Evolutionary conservation across 2,888 invertebrate genomes (phyloP), one percentile per base, ranked within the genome.

Genomic region (Clusia tigrina): DNA sequence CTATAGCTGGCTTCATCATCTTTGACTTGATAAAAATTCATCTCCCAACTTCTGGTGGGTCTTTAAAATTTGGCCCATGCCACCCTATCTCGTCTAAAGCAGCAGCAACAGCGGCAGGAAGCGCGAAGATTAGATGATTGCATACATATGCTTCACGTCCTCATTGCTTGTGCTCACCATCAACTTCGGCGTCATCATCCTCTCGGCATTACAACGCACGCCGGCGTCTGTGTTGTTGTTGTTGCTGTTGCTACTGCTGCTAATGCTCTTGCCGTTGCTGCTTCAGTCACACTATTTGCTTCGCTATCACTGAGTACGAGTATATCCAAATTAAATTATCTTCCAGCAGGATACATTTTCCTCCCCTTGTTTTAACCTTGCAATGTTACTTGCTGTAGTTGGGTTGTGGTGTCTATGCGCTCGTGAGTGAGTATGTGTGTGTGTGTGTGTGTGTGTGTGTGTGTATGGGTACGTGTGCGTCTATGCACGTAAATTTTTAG

Each of bases 71-170:
- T n/a, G n/a, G n/a, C n/a, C n/a, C n/a, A n/a, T n/a, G n/a, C n/a
- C n/a, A 42, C 42, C 9, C n/a, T n/a, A 15, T n/a, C 42, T n/a
- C 9, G n/a, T 6, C 42, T 42, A 42, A 17, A 17, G 25, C 54
- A 18, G 56, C 18, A 32, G 15, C 22, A 46, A 66, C 65, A 62
- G 70, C 63, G 69, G 68, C 60, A 67, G 71, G 72, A 77, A 81
- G 81, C 82, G 82, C 81, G 80, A 81, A 81, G 81, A 82, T 82
- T 82, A 82, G 80, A 76, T 82, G 82, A 82, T 82, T 82, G 83
- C 81, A 72, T 78, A 82, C 81, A 82, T 82, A 82, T 82, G 81
- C 77, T 81, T 65, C 70, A 71, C 74, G 74, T 74, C 74, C 61
- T n/a, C n/a, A n/a, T n/a, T n/a, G n/a, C n/a, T n/a, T n/a, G n/a